Conservation (phyloP, 2,888 invertebrate species). For the Lampropteryx suffumata region DNA sequence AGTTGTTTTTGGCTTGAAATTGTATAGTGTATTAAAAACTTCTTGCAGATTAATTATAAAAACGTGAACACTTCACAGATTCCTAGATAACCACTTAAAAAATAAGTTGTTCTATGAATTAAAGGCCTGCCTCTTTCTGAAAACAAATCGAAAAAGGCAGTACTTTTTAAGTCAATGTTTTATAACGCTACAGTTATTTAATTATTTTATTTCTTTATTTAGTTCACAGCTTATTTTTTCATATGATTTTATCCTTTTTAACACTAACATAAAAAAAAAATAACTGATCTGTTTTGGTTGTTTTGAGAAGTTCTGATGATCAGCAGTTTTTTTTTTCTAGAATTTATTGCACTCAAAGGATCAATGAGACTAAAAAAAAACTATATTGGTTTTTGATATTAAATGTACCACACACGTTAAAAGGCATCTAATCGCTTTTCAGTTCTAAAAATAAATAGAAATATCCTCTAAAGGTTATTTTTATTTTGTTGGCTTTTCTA, state of each 20-base stretch:
- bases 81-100: constrained; percentile 71
- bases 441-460: too few relatives aligned
- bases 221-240: constrained; percentile 78
- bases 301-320: constrained; percentile 11
- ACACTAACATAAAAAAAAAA: constrained; percentile 57
- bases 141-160: constrained; percentile 33
- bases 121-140: constrained; percentile 50
- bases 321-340: constrained; percentile 52
- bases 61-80: constrained; percentile 48
- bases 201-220: constrained; percentile 48
- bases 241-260: constrained; percentile 41
- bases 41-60: constrained; percentile 42
- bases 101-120: constrained; percentile 71
- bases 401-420: too few relatives aligned
- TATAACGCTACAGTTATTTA: constrained; percentile 44
- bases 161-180: constrained; percentile 33
- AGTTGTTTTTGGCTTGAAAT: constrained; percentile 71
- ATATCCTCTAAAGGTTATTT: too few relatives aligned
- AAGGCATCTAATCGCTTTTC: too few relatives aligned
- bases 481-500: too few relatives aligned
- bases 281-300: constrained; percentile 40
- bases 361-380: constrained; percentile 19
- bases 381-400: not conserved
- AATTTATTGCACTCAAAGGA: constrained; percentile 44
- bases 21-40: constrained; percentile 55